Base-by-base conservation (phyloP, 2,888 invertebrate species). In the Odontothrips loti region DNA sequence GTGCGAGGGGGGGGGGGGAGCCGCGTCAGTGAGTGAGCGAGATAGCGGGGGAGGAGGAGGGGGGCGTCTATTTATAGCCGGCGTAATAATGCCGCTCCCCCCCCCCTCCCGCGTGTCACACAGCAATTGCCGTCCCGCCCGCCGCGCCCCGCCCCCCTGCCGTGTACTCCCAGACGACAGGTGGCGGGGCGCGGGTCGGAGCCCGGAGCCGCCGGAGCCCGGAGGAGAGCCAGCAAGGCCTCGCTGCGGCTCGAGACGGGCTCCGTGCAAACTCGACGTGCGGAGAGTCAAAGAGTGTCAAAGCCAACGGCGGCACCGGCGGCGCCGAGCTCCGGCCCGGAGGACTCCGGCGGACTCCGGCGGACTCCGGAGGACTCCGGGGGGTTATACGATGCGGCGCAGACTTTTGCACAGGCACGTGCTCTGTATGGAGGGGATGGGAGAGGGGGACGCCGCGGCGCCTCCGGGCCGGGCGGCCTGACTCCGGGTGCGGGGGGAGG, bases 21-120 rank as follows among this genome's bases (percentile, higher is more conserved):
- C 11, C 20, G 63, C 11, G 58, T 8, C 48, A 43, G 34, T 17
- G 63, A 63, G 63, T n/a, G 51, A 63, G 63, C 68, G 68, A n/a
- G 68, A 23, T 15, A 23, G 23, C 11, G 23, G 68, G 0, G 68
- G 23, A 9, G 68, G 68, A 75, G 68, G 27, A 27, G 68, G 68
- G 68, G 68, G 23, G 68, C 23, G 68, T 75, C 68, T 75, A 75
- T 75, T 75, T 75, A 27, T 75, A 27, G 68, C 23, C 68, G 23
- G 68, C 68, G 68, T 75, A 27, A 75, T 75, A 15, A 58, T 15
- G 23, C 68, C 68, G 27, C 23, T 11, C 10, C 68, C 68, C 27
- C 23, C 27, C 68, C 68, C 68, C 58, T 6, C 9, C 68, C n/a
- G 68, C 68, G 68, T 9, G 23, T 27, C 58, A 1, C 68, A 23